A percentile compares a stretch with the other conserved stretches of the same genome.
Evolutionary conservation across 2,113 vertebrate genomes (phyloP).

Genomic region (Alces alces): DNA sequence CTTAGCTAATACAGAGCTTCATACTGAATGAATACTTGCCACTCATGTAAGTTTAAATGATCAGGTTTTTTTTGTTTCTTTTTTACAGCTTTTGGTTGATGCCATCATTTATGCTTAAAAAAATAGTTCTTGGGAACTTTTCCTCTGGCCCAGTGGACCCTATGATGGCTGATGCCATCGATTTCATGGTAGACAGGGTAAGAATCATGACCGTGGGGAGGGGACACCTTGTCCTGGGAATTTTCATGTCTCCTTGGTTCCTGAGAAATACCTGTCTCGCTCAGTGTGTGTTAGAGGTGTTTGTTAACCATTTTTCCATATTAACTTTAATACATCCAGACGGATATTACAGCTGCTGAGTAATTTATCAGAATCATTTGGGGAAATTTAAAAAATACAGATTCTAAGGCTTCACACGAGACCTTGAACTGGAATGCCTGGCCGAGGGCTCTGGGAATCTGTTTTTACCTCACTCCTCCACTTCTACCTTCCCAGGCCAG

Average conservation of each 20-base stretch:
- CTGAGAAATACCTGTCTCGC: not conserved
- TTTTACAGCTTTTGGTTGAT: conserved; percentile 94
- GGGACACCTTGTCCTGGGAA: not conserved
- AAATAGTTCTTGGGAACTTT: conserved; percentile 98
- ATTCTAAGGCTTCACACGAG: not conserved
- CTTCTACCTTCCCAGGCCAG: not conserved
- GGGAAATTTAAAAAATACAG: not conserved
- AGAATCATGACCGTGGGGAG: conserved; percentile 34
- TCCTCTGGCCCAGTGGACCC: conserved; percentile 95
- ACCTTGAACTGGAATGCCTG: not conserved
- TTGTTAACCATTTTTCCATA: not conserved
- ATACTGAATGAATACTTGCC: not conserved
- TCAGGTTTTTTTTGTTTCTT: conserved; percentile 31
- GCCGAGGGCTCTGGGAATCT: not conserved
- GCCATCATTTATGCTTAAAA: conserved; percentile 98
- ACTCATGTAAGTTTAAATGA: not conserved
- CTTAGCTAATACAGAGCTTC: not conserved
- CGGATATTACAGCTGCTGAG: not conserved
- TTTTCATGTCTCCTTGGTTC: not conserved
- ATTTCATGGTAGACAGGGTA: conserved; percentile 99
- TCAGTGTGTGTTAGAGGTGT: not conserved
- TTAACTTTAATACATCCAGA: not conserved
- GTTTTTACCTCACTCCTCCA: not conserved
- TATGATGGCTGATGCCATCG: conserved; percentile 96
- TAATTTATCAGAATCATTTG: not conserved